Evolutionary conservation across 2,797 vertebrate species (phyloP).

Genomic region (Salmo trutta): DNA sequence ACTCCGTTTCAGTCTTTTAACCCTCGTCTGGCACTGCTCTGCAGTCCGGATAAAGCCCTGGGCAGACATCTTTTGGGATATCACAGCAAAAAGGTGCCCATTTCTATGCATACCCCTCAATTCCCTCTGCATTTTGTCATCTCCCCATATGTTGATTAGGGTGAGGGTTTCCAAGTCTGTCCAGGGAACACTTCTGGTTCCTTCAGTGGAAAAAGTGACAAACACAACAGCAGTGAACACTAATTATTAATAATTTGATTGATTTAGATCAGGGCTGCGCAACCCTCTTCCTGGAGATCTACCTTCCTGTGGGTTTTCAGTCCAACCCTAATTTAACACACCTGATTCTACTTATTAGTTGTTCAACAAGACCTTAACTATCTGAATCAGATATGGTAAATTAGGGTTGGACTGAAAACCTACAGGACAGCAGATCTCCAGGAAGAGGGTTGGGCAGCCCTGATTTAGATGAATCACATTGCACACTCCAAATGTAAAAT

Average conservation of each 20-base stretch:
- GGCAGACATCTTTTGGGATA: conserved; percentile 68
- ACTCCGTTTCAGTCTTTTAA: conserved; percentile 70
- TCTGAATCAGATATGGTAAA: no score
- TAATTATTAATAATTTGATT: neutral
- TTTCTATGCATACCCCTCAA: conserved; percentile 66
- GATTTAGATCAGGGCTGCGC: neutral
- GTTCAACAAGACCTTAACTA: no score
- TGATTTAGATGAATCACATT: no score
- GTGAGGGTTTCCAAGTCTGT: conserved; percentile 71
- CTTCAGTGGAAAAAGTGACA: conserved; percentile 32
- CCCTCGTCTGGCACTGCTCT: conserved; percentile 74
- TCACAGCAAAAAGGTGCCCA: conserved; percentile 65
- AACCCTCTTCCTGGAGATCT: no score
- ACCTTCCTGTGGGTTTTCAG: no score
- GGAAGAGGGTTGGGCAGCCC: no score
- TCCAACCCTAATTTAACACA: no score
- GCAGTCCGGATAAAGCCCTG: conserved; percentile 70
- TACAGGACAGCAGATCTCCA: no score
- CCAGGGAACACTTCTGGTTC: conserved; percentile 70
- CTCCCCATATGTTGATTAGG: conserved; percentile 73
- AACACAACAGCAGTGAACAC: neutral
- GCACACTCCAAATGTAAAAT: no score
- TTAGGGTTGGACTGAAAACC: no score
- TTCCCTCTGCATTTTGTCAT: conserved; percentile 66
- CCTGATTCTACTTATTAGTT: no score